phyloP scores from a whole-genome alignment of 1,140 invertebrate genomes.

The Drosophila subpulchrella region DNA sequence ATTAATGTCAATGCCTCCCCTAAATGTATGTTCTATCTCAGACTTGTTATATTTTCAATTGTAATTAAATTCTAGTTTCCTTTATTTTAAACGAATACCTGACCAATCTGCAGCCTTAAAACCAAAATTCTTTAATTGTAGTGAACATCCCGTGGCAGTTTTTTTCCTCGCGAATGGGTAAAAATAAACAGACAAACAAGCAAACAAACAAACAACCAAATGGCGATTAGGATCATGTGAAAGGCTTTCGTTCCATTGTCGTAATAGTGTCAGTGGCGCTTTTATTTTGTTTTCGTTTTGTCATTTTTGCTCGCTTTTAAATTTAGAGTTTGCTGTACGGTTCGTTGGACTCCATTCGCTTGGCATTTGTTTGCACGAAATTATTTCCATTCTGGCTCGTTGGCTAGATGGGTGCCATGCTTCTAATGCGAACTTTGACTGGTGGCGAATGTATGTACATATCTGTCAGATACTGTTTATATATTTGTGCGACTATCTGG shows the following conservation, averaged over 20 bases:
- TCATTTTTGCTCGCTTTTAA: conserved; percentile 23
- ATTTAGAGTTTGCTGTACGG: conserved; percentile 14
- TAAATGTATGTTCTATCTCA: too few relatives aligned
- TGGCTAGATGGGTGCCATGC: conserved; percentile 17
- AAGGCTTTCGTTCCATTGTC: conserved; percentile 22
- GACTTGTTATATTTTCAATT: not conserved
- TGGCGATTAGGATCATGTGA: conserved; percentile 44
- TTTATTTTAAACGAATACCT: not conserved
- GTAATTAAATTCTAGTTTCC: not conserved
- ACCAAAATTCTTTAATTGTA: not conserved
- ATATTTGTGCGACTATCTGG: conserved; percentile 4
- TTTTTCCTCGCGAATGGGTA: not conserved
- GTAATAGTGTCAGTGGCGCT: conserved; percentile 36
- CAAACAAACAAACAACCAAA: conserved; percentile 13
- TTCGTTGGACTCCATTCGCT: conserved; percentile 29
- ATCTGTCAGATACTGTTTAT: not conserved
- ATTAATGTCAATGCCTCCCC: too few relatives aligned
- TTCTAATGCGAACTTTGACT: conserved; percentile 76
- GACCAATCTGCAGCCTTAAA: not conserved
- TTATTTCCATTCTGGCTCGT: conserved; percentile 41
- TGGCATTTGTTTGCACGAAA: conserved; percentile 38
- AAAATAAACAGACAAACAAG: conserved; percentile 15
- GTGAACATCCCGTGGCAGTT: not conserved
- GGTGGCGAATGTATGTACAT: conserved; percentile 13
- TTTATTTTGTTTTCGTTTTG: conserved; percentile 25